Conservation (phyloP, 2,888 invertebrate species). For the Erebia ligea region DNA sequence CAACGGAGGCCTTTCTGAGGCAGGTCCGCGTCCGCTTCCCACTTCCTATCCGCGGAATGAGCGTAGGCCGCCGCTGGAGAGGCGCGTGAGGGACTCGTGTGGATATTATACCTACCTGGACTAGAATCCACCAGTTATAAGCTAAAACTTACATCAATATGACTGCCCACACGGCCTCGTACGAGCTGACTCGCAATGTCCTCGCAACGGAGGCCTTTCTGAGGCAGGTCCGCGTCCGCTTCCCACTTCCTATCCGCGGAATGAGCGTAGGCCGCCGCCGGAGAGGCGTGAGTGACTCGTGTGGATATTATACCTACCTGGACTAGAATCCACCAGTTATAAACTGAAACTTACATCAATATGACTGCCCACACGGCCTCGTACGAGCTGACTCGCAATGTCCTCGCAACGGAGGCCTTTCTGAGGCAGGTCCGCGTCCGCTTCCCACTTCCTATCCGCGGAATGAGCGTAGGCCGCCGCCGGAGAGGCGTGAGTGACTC, state of each 20-base stretch:
- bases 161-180: slow-evolving; percentile 85
- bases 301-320: slow-evolving; percentile 89
- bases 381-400: slow-evolving; percentile 88
- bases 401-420: slow-evolving; percentile 85
- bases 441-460: slow-evolving; percentile 89
- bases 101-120: slow-evolving; percentile 35
- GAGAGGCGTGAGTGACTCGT: slow-evolving; percentile 91
- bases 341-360: slow-evolving; percentile 82
- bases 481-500: slow-evolving; percentile 92
- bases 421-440: slow-evolving; percentile 83
- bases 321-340: background rate
- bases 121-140: background rate
- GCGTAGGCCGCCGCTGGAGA: slow-evolving; percentile 90
- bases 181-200: slow-evolving; percentile 90
- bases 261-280: slow-evolving; percentile 89
- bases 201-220: slow-evolving; percentile 80
- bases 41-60: slow-evolving; percentile 87
- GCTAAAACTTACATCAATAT: slow-evolving; percentile 65
- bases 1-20: slow-evolving; percentile 80
- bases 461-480: slow-evolving; percentile 89
- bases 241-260: slow-evolving; percentile 89
- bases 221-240: slow-evolving; percentile 83
- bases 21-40: too few relatives aligned
- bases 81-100: slow-evolving; percentile 60
- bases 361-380: slow-evolving; percentile 85